A percentile compares a stretch with the other conserved stretches of the same genome.
These are phyloP conservation scores for Tadarida brasiliensis DNA, from an alignment of 2,797 vertebrate genomes.

Conservation along the genomic window DNA sequence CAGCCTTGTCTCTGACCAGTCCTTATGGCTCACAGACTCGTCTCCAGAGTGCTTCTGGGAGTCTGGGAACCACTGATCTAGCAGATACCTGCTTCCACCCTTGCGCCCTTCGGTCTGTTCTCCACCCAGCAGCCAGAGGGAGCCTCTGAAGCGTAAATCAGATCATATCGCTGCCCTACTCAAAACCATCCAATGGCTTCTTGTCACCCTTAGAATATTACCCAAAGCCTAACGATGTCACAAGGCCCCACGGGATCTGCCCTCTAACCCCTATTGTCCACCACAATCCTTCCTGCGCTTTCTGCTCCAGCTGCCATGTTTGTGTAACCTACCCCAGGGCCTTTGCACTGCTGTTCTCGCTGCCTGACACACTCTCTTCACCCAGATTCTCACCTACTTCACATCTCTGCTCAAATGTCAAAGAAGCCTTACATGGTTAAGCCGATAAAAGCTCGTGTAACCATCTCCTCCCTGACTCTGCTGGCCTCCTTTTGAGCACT, in stretches of 20 bases:
- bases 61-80: not conserved
- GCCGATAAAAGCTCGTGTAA: not conserved
- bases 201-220: not conserved
- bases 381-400: not conserved
- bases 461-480: not conserved
- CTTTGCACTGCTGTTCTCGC: not conserved
- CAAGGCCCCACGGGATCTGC: rapidly evolving
- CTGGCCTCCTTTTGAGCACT: not conserved
- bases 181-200: not conserved
- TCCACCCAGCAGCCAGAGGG: not conserved
- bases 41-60: not conserved
- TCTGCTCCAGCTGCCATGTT: not conserved
- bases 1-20: not conserved
- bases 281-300: not conserved
- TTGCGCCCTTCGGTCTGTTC: not conserved
- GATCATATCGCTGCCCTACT: rapidly evolving
- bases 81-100: not conserved
- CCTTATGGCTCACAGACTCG: rapidly evolving
- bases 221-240: rapidly evolving
- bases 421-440: not conserved
- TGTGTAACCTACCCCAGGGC: not conserved
- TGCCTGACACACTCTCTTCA: not conserved
- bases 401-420: not conserved
- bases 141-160: not conserved
- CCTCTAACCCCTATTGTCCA: not conserved